These are phyloP conservation scores for Danio tinwini DNA, from an alignment of 2,797 vertebrate species.

Conservation along the genomic window DNA sequence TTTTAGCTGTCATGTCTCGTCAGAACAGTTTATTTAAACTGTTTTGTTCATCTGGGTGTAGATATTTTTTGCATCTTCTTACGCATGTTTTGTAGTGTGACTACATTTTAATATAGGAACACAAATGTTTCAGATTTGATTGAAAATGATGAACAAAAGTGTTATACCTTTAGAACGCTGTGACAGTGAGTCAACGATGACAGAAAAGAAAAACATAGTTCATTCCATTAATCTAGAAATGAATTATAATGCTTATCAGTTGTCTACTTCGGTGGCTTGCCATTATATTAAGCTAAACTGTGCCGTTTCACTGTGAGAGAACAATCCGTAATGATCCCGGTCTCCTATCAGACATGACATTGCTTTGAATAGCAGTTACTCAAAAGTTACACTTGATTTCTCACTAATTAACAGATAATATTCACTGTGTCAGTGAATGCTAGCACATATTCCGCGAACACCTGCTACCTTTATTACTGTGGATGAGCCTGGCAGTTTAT, in stretches of 20 bases:
- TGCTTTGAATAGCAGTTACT: conserved; percentile 31
- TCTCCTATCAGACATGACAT: conserved; percentile 29
- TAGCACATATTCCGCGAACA: conserved; percentile 18
- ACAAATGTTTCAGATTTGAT: no score
- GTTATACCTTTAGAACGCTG: no score
- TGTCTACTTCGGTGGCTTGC: conserved; percentile 6
- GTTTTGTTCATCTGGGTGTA: no score
- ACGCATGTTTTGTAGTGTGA: no score
- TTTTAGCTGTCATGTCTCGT: no score
- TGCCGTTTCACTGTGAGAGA: background rate
- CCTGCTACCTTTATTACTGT: conserved; percentile 27
- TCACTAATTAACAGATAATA: conserved; percentile 41
- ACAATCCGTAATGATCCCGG: background rate
- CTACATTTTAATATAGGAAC: no score
- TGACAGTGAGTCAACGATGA: no score
- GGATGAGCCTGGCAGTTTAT: conserved; percentile 35
- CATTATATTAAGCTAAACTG: background rate
- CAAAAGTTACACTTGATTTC: conserved; percentile 44
- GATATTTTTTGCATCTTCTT: no score
- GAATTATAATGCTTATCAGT: background rate
- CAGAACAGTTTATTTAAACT: no score
- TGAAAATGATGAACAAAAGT: no score
- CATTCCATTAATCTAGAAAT: background rate
- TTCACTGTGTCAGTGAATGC: conserved; percentile 20
- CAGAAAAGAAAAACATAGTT: background rate